A percentile compares a stretch with the other conserved stretches of the same genome.
Evolutionary conservation across 23 tunicate species (phyloP).

Genomic region (Phallusia fumigata): DNA sequence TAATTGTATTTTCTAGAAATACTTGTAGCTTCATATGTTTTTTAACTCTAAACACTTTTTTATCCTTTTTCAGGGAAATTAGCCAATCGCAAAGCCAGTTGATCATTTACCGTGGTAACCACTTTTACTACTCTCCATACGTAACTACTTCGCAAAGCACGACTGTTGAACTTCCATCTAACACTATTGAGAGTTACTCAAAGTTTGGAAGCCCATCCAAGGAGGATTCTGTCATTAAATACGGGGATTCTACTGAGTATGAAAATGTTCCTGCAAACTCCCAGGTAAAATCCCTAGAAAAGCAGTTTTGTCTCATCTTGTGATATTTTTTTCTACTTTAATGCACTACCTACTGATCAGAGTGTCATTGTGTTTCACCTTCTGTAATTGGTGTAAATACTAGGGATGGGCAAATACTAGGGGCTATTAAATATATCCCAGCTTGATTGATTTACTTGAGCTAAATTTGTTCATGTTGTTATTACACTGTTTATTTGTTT

Average conservation of each 20-base stretch:
- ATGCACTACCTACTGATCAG: too few relatives aligned
- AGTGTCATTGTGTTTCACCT: too few relatives aligned
- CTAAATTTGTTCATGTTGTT: too few relatives aligned
- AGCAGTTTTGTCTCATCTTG: too few relatives aligned
- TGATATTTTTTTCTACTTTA: too few relatives aligned
- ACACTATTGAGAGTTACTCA: constrained; percentile 69
- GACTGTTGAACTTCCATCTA: constrained; percentile 72
- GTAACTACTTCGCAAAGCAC: constrained; percentile 59
- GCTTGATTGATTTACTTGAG: too few relatives aligned
- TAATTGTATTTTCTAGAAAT: too few relatives aligned
- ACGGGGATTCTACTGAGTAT: constrained; percentile 69
- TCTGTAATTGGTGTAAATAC: too few relatives aligned
- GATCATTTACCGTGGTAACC: constrained; percentile 81
- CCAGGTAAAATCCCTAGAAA: constrained; percentile 39
- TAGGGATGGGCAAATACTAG: too few relatives aligned
- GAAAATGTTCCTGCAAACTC: constrained; percentile 58
- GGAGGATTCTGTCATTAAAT: constrained; percentile 72
- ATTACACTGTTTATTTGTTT: background rate
- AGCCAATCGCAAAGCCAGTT: constrained; percentile 94
- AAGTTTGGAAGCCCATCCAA: constrained; percentile 69
- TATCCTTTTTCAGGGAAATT: constrained; percentile 52
- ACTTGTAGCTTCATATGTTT: too few relatives aligned
- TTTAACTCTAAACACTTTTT: too few relatives aligned
- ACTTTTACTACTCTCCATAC: constrained; percentile 91
- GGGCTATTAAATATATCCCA: too few relatives aligned